These are phyloP conservation scores for Cheilosia vulpina DNA, from an alignment of 2,888 invertebrate species.

Conservation along the genomic window DNA sequence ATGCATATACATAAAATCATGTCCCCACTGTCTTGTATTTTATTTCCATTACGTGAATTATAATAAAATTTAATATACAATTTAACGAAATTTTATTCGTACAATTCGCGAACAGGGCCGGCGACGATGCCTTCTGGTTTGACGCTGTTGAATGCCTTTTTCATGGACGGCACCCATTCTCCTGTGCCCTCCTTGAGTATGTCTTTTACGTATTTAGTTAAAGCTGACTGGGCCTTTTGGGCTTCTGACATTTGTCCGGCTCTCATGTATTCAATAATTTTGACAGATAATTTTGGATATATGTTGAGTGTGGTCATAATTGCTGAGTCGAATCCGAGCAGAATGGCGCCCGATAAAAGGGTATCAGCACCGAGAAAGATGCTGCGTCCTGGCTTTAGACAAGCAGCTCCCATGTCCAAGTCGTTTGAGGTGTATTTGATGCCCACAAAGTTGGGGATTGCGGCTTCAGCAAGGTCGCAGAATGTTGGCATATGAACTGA, in stretches of 20 bases:
- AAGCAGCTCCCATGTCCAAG: slow-evolving; percentile 88
- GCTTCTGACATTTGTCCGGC: slow-evolving; percentile 48
- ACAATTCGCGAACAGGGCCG: slow-evolving; percentile 66
- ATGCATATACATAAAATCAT: slow-evolving; percentile 44
- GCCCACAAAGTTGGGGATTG: slow-evolving; percentile 90
- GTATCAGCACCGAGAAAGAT: slow-evolving; percentile 88
- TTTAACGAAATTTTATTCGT: slow-evolving; percentile 12
- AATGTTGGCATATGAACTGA: slow-evolving; percentile 90
- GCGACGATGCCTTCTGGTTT: slow-evolving; percentile 39
- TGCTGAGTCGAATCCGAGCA: slow-evolving; percentile 89
- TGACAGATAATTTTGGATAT: slow-evolving; percentile 84
- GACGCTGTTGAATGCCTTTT: slow-evolving; percentile 68
- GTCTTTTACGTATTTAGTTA: slow-evolving; percentile 57
- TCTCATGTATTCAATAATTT: slow-evolving; percentile 54
- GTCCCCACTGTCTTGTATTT: slow-evolving; percentile 25
- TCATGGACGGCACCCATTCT: slow-evolving; percentile 77
- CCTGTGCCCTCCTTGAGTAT: slow-evolving; percentile 72
- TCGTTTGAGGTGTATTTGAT: slow-evolving; percentile 92
- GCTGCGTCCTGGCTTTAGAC: slow-evolving; percentile 84
- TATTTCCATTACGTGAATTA: slow-evolving; percentile 27
- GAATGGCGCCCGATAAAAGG: slow-evolving; percentile 87
- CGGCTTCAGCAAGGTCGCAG: slow-evolving; percentile 85
- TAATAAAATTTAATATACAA: slow-evolving; percentile 28
- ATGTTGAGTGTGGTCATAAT: slow-evolving; percentile 89
- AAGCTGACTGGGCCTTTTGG: slow-evolving; percentile 50